Percentiles rank a stretch among this genome's conserved stretches.
These are phyloP conservation scores for Galerucella calmariensis DNA, from an alignment of 2,888 invertebrate species.

Conservation along the genomic window DNA sequence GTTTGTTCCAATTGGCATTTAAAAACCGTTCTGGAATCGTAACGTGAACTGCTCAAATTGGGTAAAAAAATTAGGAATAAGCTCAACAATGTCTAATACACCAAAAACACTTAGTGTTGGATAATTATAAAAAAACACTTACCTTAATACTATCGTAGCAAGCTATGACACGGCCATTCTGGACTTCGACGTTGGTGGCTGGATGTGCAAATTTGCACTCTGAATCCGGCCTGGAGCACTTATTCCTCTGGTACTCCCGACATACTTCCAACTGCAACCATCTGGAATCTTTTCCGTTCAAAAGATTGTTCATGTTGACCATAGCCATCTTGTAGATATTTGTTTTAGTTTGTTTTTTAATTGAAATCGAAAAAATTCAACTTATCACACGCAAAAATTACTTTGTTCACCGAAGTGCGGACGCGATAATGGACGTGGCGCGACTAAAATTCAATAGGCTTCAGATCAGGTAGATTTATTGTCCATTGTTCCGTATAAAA, in stretches of 20 bases:
- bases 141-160: conserved; percentile 99
- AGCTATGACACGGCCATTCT: conserved; percentile 99
- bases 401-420: conserved; percentile 36
- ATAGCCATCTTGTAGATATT: conserved; percentile 73
- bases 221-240: conserved; percentile 98
- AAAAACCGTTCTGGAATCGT: too few species aligned
- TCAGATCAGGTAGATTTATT: conserved; percentile 60
- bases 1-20: too few species aligned
- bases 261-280: conserved; percentile 99
- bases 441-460: conserved; percentile 49
- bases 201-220: conserved; percentile 99
- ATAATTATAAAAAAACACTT: conserved; percentile 55
- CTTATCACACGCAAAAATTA: conserved; percentile 36
- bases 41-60: too few species aligned
- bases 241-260: conserved; percentile 99
- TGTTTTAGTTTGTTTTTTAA: conserved; percentile 23
- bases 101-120: neutral
- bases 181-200: conserved; percentile 98
- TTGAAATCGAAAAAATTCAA: conserved; percentile 33
- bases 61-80: too few species aligned
- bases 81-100: neutral
- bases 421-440: conserved; percentile 50
- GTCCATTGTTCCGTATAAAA: conserved; percentile 58
- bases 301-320: conserved; percentile 96
- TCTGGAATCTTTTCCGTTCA: conserved; percentile 98